Evolutionary conservation across 2,888 invertebrate species (phyloP), one percentile per base, ranked within the genome.

Genomic region (Volucella bombylans): DNA sequence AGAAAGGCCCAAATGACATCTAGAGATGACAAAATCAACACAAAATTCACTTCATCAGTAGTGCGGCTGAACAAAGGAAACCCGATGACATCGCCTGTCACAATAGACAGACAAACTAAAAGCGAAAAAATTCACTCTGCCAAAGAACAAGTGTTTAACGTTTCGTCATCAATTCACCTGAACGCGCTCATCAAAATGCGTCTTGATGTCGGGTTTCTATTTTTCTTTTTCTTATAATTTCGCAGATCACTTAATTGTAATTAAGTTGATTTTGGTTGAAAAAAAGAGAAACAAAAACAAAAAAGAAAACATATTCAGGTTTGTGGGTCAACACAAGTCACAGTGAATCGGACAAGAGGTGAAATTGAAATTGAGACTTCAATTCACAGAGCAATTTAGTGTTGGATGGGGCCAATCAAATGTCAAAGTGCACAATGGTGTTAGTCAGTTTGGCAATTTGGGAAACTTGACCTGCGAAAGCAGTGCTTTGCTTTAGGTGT

Each of bases 241-340:
- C 4, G 12, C 31, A 43, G 18, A 23, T 68, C n/a, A 50, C 38
- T 47, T 31, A 55, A 31, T 76, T 31, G 67, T 59, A 81, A 67
- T 57, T 67, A 68, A 52, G 41, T 64, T 68, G 76, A 85, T 85
- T 80, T 76, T 77, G 52, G 54, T 83, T 47, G 6, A 6, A 31
- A 0, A 31, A 31, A 31, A 6, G 3, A 23, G 2, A 23, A 23
- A 1, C 1, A 23, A 47, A 14, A 49, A 57, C 15, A 15, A 71
- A 78, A 59, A 45, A 52, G 72, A 43, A 72, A 59, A 65, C 67
- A 23, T 23, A 80, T 72, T 39, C 65, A 68, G 85, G 81, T 81
- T 85, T 85, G 18, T 76, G 57, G 85, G 81, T 85, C 85, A 85
- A 57, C 64, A 18, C 71, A 54, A 76, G 52, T 57, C 49, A 47